Base-by-base conservation (phyloP, 2,888 invertebrate genomes). In the Eupeodes latifasciatus region DNA sequence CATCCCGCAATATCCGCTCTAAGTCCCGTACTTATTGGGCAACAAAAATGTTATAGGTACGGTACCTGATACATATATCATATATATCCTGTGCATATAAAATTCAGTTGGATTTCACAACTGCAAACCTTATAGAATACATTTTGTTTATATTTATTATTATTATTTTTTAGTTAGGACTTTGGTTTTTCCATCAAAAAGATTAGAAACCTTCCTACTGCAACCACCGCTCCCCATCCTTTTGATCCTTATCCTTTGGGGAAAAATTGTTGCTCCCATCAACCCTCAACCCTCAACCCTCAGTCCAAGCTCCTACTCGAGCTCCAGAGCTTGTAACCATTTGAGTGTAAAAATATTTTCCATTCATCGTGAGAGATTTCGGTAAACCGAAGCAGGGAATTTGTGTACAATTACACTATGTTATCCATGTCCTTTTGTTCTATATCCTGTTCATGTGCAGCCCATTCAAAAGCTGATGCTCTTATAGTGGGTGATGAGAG, bases 311-410 rank as follows among this genome's bases (percentile, higher is more conserved):
- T 27, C 27, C 27, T 27, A 27, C 27, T 27, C 27, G 27, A 10
- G 7, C n/a, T n/a, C 57, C 47, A 5, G 27, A 34, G 62, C 67
- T 77, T 74, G 61, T 72, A 67, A 47, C 85, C 59, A 81, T 81
- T 85, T 81, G 66, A 47, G 72, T 66, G 51, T 81, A 69, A 61
- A 85, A 85, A 80, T 76, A 85, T 85, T 81, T 66, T 81, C 12
- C 66, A 72, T 75, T 71, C 36, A 71, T 57, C 44, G 44, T 62
- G 69, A 76, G 69, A 76, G 75, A 75, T 53, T 59, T 69, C 14
- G 59, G 61, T 40, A 67, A 76, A 69, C 44, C 40, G 47, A 66
- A 27, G 27, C 14, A 76, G 59, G 36, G 53, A 62, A 53, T 81
- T 81, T 81, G 61, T 61, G 34, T 61, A 66, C 51, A 57, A 69